Percentiles rank a stretch among this genome's conserved stretches.
These are phyloP conservation scores for Cenopis cana DNA, from an alignment of 2,888 invertebrate genomes.

Conservation along the genomic window DNA sequence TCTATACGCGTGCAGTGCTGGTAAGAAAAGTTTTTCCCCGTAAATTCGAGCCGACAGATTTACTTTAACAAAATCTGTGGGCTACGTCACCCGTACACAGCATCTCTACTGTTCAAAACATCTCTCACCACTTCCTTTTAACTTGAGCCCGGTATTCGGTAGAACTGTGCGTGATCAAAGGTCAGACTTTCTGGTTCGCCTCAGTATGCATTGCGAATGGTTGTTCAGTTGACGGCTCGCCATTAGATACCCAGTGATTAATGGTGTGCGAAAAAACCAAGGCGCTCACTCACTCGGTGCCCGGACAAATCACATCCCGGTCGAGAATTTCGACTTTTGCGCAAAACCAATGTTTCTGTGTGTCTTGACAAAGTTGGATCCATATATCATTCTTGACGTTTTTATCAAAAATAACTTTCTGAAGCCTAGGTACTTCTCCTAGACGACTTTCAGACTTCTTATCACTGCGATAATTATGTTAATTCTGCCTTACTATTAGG, in stretches of 20 bases:
- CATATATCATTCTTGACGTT: background rate
- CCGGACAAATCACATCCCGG: constrained; percentile 44
- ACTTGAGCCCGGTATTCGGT: background rate
- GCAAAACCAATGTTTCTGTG: constrained; percentile 2
- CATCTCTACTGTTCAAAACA: constrained; percentile 15
- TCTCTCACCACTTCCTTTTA: background rate
- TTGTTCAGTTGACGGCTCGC: constrained; percentile 42
- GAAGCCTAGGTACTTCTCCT: too few relatives aligned
- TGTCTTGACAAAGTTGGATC: constrained; percentile 11
- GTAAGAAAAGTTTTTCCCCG: background rate
- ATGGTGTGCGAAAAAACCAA: constrained; percentile 43
- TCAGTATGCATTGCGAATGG: background rate
- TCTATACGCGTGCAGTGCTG: background rate
- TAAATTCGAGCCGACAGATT: background rate
- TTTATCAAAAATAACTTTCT: too few relatives aligned
- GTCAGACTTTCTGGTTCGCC: background rate
- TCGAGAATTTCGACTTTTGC: constrained; percentile 9
- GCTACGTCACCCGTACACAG: constrained; percentile 33
- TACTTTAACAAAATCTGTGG: constrained; percentile 30
- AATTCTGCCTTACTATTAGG: too few relatives aligned
- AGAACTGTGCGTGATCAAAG: background rate
- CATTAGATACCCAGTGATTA: constrained; percentile 45
- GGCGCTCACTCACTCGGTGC: constrained; percentile 39
- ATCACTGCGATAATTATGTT: too few relatives aligned
- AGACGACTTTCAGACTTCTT: too few relatives aligned